A percentile compares a stretch with the other conserved stretches of the same genome.
These are phyloP conservation scores for Galbula dea DNA, from an alignment of 2,113 vertebrate species.

Conservation along the genomic window DNA sequence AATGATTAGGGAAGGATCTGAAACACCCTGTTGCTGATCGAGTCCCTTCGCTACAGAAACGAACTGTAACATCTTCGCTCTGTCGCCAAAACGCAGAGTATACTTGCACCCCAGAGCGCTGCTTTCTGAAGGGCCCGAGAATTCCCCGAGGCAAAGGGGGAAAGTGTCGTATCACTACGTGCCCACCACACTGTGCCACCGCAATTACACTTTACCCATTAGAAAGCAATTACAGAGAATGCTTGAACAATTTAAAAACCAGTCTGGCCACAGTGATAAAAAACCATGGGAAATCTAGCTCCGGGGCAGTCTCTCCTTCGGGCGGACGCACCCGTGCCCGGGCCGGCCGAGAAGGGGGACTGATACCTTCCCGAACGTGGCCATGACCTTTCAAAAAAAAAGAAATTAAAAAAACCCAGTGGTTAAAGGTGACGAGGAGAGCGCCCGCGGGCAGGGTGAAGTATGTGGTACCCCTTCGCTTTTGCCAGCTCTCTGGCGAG, in stretches of 20 bases:
- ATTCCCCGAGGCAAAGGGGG: background rate
- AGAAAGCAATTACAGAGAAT: background rate
- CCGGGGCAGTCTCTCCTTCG: background rate
- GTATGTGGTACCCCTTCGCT: background rate
- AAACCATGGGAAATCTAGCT: accelerated
- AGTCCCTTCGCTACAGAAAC: background rate
- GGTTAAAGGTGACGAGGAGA: background rate
- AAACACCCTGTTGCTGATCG: background rate
- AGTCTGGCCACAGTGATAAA: background rate
- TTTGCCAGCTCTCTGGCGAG: background rate
- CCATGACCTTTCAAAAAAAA: background rate
- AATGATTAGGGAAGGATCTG: background rate
- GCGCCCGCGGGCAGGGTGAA: too few relatives aligned
- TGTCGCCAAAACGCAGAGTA: accelerated
- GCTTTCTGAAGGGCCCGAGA: background rate
- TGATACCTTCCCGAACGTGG: background rate
- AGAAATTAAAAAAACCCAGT: background rate
- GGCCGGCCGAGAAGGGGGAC: background rate
- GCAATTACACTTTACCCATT: background rate
- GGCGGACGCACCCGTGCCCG: background rate
- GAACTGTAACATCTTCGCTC: accelerated
- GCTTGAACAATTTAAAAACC: background rate
- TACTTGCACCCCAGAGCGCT: accelerated
- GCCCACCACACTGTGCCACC: background rate
- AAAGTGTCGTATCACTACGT: background rate